phyloP scores from a whole-genome alignment of 2,797 vertebrate species.

The Sibirionetta formosa region DNA sequence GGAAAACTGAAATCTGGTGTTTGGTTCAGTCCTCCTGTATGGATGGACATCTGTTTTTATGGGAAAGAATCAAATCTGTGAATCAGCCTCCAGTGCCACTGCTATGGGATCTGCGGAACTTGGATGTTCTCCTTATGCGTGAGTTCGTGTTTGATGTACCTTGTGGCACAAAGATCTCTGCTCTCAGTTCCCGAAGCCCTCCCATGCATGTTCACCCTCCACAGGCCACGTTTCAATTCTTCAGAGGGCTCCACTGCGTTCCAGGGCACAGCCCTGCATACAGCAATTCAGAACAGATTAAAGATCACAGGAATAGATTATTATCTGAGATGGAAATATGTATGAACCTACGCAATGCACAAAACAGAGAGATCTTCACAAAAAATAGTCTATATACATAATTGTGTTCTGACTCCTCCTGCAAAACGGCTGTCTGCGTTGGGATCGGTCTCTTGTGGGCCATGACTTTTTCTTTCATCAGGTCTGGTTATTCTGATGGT shows the following conservation, averaged over 20 bases:
- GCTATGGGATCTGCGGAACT: not conserved
- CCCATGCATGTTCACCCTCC: fast-evolving
- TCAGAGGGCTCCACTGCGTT: not conserved
- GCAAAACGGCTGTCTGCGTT: not conserved
- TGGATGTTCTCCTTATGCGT: not conserved
- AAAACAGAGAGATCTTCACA: not conserved
- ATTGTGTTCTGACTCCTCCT: not conserved
- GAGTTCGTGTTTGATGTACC: not conserved
- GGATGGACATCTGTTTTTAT: not conserved
- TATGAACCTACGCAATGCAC: not conserved
- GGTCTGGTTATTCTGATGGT: not conserved
- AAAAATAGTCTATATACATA: fast-evolving
- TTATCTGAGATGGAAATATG: not conserved
- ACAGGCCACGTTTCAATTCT: not conserved
- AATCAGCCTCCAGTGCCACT: not conserved
- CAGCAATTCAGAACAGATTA: not conserved
- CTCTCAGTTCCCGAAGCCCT: not conserved
- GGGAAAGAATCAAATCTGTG: not conserved
- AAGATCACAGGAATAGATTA: not conserved
- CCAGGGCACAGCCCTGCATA: not conserved
- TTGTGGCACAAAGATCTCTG: not conserved
- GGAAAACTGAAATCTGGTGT: not conserved
- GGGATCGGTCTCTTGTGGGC: not conserved
- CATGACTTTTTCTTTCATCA: not conserved
- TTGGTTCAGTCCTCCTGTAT: not conserved